Percentiles rank a stretch among this genome's conserved stretches.
Conservation (phyloP, 1,140 invertebrate genomes). For the Heterodera carotae region DNA sequence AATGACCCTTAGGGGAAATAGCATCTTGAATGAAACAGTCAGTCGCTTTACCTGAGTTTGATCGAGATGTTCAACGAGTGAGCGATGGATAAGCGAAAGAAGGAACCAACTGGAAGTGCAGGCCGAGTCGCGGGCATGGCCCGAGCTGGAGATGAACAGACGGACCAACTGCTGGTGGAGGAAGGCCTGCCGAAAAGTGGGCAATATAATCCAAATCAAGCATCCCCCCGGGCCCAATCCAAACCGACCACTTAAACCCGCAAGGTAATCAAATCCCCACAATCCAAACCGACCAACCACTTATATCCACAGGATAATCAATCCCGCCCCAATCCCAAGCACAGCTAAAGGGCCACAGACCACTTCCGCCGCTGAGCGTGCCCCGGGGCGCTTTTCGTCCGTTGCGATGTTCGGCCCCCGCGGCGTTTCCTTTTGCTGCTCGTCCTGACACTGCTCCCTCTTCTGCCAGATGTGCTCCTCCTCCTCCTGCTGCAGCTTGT, state of each 20-base stretch:
- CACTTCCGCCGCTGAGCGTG: background rate
- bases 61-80: conserved; percentile 51
- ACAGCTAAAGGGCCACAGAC: too few species aligned
- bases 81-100: conserved; percentile 77
- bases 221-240: too few species aligned
- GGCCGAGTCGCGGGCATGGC: conserved; percentile 78
- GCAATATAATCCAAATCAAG: background rate
- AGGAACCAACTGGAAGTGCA: conserved; percentile 88
- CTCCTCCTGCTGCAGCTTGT: background rate
- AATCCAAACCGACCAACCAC: too few species aligned
- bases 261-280: too few species aligned
- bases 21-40: conserved; percentile 74
- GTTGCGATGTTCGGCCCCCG: too few species aligned
- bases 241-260: too few species aligned
- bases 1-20: conserved; percentile 71
- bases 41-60: conserved; percentile 85
- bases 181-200: background rate
- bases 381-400: background rate
- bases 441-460: background rate
- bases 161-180: conserved; percentile 86
- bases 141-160: conserved; percentile 87
- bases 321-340: too few species aligned
- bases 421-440: background rate
- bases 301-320: too few species aligned
- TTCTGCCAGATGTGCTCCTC: conserved; percentile 8